phyloP scores from a whole-genome alignment of 1,140 invertebrate species.

The Pseudoatta argentina region DNA sequence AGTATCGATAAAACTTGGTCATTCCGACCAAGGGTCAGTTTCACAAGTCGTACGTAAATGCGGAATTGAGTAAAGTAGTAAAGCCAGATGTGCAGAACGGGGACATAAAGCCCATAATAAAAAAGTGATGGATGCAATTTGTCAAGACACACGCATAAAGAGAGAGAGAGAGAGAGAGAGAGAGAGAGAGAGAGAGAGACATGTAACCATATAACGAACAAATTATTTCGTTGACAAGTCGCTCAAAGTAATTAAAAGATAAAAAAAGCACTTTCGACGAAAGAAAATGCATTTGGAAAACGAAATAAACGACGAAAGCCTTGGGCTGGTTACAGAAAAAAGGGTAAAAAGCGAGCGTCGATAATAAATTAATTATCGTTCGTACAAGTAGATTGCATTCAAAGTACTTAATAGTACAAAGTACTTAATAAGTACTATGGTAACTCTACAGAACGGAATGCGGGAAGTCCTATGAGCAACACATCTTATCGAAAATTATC shows the following conservation, averaged over 20 bases:
- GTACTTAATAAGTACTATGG: conserved; percentile 1
- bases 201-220: conserved; percentile 47
- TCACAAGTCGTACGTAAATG: conserved; percentile 45
- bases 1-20: conserved; percentile 44
- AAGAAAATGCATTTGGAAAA: conserved; percentile 10
- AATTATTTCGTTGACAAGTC: conserved; percentile 3
- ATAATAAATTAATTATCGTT: conserved; percentile 43
- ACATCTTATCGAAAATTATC: not conserved
- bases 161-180: not conserved
- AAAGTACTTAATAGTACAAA: not conserved
- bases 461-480: not conserved
- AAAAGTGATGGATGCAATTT: conserved; percentile 44
- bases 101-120: conserved; percentile 45
- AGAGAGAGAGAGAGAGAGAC: not conserved
- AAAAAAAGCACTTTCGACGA: conserved; percentile 40
- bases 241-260: conserved; percentile 49
- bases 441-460: not conserved
- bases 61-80: conserved; percentile 38
- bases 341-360: not conserved
- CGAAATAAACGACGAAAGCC: conserved; percentile 1
- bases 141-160: not conserved
- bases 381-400: conserved; percentile 5
- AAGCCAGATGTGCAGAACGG: conserved; percentile 41
- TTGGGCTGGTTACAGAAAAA: not conserved
- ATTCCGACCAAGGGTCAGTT: conserved; percentile 42